Conservation (phyloP, 2,797 vertebrate species). For the Delichon dasypus region DNA sequence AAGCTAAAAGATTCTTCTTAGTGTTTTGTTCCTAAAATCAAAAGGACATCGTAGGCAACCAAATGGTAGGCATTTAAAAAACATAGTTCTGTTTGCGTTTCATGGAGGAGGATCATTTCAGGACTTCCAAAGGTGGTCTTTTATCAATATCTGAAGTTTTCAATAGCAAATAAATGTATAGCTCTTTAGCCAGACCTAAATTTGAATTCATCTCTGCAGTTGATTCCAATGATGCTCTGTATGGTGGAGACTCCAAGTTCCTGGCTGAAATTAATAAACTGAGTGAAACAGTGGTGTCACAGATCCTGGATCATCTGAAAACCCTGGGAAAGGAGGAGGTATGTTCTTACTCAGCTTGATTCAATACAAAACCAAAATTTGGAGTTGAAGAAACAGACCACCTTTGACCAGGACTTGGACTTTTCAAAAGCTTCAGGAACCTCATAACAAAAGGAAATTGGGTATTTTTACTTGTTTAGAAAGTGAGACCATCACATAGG, state of each 20-base stretch:
- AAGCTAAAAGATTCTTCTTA: neutral
- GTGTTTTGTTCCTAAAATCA: neutral
- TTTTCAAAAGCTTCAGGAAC: neutral
- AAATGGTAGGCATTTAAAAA: neutral
- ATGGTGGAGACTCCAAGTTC: slow-evolving; percentile 96
- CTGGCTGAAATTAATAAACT: slow-evolving; percentile 91
- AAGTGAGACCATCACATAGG: neutral
- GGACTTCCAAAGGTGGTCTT: neutral
- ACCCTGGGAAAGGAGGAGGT: slow-evolving; percentile 91
- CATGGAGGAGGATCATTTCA: neutral
- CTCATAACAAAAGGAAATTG: neutral
- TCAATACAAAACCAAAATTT: neutral
- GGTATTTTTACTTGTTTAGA: neutral
- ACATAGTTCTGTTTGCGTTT: neutral
- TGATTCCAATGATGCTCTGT: slow-evolving; percentile 94
- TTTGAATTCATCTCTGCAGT: slow-evolving; percentile 75
- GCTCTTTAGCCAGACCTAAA: neutral
- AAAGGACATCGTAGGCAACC: neutral
- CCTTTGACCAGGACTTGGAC: neutral
- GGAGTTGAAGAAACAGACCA: neutral
- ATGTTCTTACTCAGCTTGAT: neutral
- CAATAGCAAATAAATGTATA: neutral
- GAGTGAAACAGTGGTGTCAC: slow-evolving; percentile 91
- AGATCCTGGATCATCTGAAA: slow-evolving; percentile 95
- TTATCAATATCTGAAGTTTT: neutral